A percentile compares a stretch with the other conserved stretches of the same genome.
Evolutionary conservation across 2,888 invertebrate genomes (phyloP).

Genomic region (Drosophila tanythrix): DNA sequence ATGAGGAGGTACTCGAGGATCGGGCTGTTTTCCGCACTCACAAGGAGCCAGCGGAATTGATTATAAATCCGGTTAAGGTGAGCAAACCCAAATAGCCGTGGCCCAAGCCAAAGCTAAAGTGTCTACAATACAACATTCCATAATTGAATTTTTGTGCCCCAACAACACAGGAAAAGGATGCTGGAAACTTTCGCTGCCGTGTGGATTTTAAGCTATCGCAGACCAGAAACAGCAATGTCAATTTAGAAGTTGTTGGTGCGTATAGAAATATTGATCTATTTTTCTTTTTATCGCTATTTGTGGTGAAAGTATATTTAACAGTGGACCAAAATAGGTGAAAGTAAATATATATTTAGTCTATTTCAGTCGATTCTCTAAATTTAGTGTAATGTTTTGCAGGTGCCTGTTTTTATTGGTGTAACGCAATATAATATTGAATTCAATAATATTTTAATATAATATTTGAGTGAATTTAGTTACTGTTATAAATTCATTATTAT

Average conservation of each 20-base stretch:
- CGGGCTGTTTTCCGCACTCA: conserved; percentile 87
- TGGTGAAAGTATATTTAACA: conserved; percentile 1
- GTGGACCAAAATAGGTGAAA: background rate
- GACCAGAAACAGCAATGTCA: conserved; percentile 91
- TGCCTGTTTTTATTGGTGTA: fast-evolving
- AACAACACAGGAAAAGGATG: conserved; percentile 87
- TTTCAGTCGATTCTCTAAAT: background rate
- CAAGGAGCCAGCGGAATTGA: conserved; percentile 87
- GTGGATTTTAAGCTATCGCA: conserved; percentile 92
- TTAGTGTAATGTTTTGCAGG: background rate
- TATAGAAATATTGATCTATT: conserved; percentile 61
- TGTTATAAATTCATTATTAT: background rate
- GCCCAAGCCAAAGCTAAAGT: conserved; percentile 21
- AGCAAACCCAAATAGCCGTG: conserved; percentile 12
- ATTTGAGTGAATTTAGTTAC: background rate
- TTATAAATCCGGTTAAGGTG: conserved; percentile 87
- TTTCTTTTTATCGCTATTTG: background rate
- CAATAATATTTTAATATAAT: background rate
- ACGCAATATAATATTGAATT: too few species aligned
- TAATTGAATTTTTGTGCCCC: conserved; percentile 59
- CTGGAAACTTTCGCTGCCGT: conserved; percentile 90
- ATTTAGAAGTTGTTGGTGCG: conserved; percentile 92
- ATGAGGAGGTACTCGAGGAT: conserved; percentile 87
- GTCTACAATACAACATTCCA: conserved; percentile 56
- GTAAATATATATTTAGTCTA: background rate